Base-by-base conservation (phyloP, 2,797 vertebrate species). In the Bufotes viridis region DNA sequence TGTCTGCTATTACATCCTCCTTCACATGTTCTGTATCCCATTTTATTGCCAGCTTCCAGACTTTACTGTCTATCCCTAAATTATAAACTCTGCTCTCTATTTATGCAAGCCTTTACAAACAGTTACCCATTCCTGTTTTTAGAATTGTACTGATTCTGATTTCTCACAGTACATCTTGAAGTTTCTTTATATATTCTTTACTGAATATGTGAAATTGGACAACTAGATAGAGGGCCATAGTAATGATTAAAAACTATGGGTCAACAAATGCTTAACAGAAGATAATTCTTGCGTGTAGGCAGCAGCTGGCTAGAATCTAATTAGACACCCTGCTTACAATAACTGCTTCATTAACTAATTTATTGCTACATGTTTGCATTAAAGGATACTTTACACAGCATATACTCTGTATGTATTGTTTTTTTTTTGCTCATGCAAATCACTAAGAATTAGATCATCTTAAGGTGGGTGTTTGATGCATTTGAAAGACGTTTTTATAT, bases 271-370 rank as follows among this genome's bases (percentile, higher is more conserved):
- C 13, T n/a, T 61, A 78, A 78, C 82, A 88, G 84, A 63, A 2
- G 3, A 82, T 84, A 82, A 81, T 53, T 86, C 60, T 78, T 80
- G 85, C 88, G 81, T 78, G 49, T 24, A 88, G 79, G 58, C 34
- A 88, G 87, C 69, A 86, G 63, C 84, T 90, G 86, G 65, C 85
- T 85, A 22, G 0, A 91, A 86, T 20, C 67, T 85, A 90, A 87
- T 89, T 89, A 89, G 82, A 82, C 87, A 88, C 74, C 74, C 29
- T 86, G 85, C 69, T 78, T 69, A 57, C 61, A 49, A 81, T 58
- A 81, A 87, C 70, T 88, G 82, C 69, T 85, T 78, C 85, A 87
- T 90, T 82, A 87, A 70, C 78, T 85, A 81, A 74, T 65, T 88
- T 81, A 86, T 82, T 83, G 80, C 75, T 90, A 58, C 75, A 81